phyloP scores from a whole-genome alignment of 2,113 vertebrate species.

The Oryzias javanicus region DNA sequence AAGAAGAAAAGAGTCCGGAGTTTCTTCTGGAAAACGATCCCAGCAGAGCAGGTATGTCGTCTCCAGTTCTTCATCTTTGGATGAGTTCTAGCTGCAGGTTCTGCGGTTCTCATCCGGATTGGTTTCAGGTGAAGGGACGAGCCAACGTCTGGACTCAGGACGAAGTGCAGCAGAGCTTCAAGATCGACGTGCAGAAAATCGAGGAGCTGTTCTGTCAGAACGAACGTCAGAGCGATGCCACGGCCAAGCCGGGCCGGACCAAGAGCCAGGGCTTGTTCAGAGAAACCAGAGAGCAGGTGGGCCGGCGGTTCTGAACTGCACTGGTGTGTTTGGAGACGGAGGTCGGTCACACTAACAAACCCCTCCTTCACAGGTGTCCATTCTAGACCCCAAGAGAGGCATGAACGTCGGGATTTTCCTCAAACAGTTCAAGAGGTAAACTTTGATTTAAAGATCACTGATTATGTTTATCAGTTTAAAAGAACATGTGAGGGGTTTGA shows the following conservation, averaged over 20 bases:
- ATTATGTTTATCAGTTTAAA: too few relatives aligned
- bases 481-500: too few relatives aligned
- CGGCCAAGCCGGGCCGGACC: slow-evolving; percentile 13
- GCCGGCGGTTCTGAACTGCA: slow-evolving; percentile 5
- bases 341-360: slow-evolving; percentile 1
- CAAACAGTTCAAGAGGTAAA: slow-evolving; percentile 94
- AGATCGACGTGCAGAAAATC: slow-evolving; percentile 85
- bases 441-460: too few relatives aligned
- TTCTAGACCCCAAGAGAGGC: slow-evolving; percentile 89
- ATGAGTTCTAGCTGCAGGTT: not conserved
- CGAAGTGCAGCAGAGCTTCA: slow-evolving; percentile 73
- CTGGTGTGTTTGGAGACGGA: not conserved
- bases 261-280: slow-evolving; percentile 74
- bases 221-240: slow-evolving; percentile 49
- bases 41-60: slow-evolving; percentile 80
- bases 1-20: slow-evolving; percentile 86
- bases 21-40: slow-evolving; percentile 96
- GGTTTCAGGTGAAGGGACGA: slow-evolving; percentile 79
- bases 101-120: accelerated
- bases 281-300: slow-evolving; percentile 81
- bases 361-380: slow-evolving; percentile 75
- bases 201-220: slow-evolving; percentile 92
- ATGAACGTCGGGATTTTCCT: slow-evolving; percentile 96
- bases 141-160: slow-evolving; percentile 90
- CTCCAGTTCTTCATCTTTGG: too few relatives aligned